These are phyloP conservation scores for Bujurquina vittata DNA, from an alignment of 2,113 vertebrate genomes.

Conservation along the genomic window DNA sequence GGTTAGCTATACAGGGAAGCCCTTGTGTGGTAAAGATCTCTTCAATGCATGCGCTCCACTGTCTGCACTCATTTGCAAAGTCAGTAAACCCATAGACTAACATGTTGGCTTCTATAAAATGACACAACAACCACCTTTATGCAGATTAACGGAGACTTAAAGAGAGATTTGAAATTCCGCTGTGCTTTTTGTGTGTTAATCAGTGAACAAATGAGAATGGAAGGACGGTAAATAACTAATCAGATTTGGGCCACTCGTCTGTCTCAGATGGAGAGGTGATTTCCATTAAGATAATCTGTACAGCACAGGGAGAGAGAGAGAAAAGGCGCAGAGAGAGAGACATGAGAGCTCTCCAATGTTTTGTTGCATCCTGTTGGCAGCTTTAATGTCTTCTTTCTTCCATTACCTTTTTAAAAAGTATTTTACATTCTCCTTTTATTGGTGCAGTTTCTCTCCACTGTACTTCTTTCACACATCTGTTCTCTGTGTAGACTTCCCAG, in stretches of 20 bases:
- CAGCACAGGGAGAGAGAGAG: constrained; percentile 6
- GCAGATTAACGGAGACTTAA: constrained; percentile 9
- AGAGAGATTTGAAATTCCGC: constrained; percentile 1
- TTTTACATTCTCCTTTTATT: background rate
- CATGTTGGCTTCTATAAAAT: constrained; percentile 32
- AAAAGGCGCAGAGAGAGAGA: background rate
- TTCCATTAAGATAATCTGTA: constrained; percentile 57
- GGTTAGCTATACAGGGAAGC: constrained; percentile 27
- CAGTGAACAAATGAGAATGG: constrained; percentile 28
- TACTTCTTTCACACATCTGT: background rate
- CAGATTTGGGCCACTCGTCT: constrained; percentile 52
- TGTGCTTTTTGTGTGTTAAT: constrained; percentile 23
- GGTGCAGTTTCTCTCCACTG: background rate
- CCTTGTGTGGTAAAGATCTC: constrained; percentile 19
- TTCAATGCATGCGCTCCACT: constrained; percentile 7
- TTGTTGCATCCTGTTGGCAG: constrained; percentile 26
- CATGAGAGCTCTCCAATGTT: constrained; percentile 2
- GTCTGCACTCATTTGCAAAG: constrained; percentile 16
- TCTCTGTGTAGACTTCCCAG: background rate
- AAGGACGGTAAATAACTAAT: constrained; percentile 57
- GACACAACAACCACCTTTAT: constrained; percentile 19
- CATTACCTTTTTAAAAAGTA: background rate
- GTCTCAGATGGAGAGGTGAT: constrained; percentile 60
- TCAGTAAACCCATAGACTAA: constrained; percentile 24
- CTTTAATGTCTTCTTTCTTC: constrained; percentile 9